phyloP scores from a whole-genome alignment of 2,113 vertebrate genomes.

The Cavia aperea region DNA sequence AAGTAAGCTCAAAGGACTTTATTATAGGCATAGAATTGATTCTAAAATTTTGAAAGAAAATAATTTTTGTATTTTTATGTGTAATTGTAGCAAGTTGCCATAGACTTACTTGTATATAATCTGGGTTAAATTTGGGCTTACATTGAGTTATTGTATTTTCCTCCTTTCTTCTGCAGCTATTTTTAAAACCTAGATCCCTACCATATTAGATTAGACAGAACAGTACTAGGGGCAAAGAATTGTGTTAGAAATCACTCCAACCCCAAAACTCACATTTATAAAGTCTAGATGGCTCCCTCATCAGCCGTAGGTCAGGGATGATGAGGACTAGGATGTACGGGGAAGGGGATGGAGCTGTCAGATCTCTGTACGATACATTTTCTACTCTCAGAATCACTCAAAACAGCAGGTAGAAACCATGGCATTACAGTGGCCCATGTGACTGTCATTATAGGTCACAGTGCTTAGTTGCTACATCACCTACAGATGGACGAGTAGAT shows the following conservation, averaged over 20 bases:
- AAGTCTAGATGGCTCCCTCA: not conserved
- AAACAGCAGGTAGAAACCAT: not conserved
- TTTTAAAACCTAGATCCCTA: not conserved
- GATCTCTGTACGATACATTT: not conserved
- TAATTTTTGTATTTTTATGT: not conserved
- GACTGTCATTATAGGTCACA: not conserved
- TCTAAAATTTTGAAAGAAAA: constrained; percentile 12
- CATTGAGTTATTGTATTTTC: not conserved
- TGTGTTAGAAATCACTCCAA: not conserved
- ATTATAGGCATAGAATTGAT: not conserved
- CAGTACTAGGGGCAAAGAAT: not conserved
- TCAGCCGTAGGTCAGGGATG: not conserved
- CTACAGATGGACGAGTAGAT: not conserved
- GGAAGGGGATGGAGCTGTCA: not conserved
- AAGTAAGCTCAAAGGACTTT: not conserved
- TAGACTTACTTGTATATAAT: not conserved
- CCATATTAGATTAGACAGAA: not conserved
- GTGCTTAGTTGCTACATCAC: not conserved
- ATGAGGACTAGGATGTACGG: not conserved
- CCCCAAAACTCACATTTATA: not conserved
- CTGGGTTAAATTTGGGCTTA: not conserved
- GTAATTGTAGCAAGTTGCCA: not conserved
- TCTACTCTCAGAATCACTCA: not conserved
- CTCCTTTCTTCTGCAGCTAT: not conserved
- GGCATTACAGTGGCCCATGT: not conserved